phyloP scores from a whole-genome alignment of 2,797 vertebrate genomes.

The Myotis daubentonii region DNA sequence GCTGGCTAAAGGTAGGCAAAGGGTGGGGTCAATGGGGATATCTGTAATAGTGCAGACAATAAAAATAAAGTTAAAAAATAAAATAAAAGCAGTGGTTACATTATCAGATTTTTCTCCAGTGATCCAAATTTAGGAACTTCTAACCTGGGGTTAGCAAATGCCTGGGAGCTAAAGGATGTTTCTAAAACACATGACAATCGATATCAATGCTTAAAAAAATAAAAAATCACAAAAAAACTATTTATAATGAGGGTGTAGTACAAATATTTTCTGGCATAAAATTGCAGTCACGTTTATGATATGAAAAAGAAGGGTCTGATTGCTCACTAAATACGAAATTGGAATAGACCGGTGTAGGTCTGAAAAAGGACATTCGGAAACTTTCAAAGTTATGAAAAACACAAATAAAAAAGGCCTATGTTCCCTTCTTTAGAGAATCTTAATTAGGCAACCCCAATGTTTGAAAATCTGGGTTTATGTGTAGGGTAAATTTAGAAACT shows the following conservation, averaged over 20 bases:
- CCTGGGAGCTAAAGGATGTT: not conserved
- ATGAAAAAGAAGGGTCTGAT: not conserved
- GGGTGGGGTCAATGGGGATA: not conserved
- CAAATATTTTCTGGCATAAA: not conserved
- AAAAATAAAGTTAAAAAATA: not conserved
- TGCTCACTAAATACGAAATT: not conserved
- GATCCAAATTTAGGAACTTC: not conserved
- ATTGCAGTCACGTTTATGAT: not conserved
- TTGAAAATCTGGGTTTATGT: slow-evolving; percentile 61
- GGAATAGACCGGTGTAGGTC: not conserved
- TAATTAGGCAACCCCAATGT: slow-evolving; percentile 46
- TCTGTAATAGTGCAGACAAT: not conserved
- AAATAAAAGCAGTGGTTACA: not conserved
- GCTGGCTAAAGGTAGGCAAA: not conserved
- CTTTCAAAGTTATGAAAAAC: slow-evolving; percentile 28
- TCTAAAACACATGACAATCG: not conserved
- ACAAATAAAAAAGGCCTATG: slow-evolving; percentile 32
- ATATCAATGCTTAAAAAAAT: not conserved
- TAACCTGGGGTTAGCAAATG: not conserved
- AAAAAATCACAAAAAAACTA: not conserved
- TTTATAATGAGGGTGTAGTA: not conserved
- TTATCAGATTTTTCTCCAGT: not conserved
- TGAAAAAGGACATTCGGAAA: slow-evolving; percentile 39
- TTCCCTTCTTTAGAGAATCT: slow-evolving; percentile 18
- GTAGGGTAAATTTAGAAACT: slow-evolving; percentile 70